Percentiles rank a stretch among this genome's conserved stretches.
Evolutionary conservation across 1,140 invertebrate species (phyloP).

Genomic region (Sitobion miscanthi): DNA sequence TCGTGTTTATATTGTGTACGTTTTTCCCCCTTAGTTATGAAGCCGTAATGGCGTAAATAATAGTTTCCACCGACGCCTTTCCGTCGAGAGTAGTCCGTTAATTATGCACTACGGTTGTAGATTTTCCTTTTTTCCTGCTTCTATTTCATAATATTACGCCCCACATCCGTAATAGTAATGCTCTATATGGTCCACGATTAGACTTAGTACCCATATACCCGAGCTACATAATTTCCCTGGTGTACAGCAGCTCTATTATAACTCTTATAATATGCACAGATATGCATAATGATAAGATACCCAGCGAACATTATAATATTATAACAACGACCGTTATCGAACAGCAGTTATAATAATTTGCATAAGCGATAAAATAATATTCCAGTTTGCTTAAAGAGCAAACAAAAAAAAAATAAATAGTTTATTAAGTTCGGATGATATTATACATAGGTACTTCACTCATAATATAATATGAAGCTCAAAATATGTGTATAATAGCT

Average conservation of each 20-base stretch:
- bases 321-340: not conserved
- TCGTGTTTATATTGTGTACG: not conserved
- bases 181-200: not conserved
- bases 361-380: not conserved
- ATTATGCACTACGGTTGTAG: not conserved
- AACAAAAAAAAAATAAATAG: not conserved
- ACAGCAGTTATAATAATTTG: not conserved
- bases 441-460: not conserved
- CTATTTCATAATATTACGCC: not conserved
- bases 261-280: not conserved
- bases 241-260: not conserved
- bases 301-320: not conserved
- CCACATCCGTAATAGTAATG: not conserved
- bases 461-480: too few species aligned
- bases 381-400: not conserved
- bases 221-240: not conserved
- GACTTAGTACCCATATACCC: too few species aligned
- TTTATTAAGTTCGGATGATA: not conserved
- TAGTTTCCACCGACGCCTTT: not conserved
- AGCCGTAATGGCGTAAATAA: not conserved
- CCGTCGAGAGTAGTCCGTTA: not conserved
- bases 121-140: not conserved
- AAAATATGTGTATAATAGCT: too few species aligned
- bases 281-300: not conserved
- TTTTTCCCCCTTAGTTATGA: not conserved